Evolutionary conservation across 2,113 vertebrate species (phyloP), one percentile per base, ranked within the genome.

Genomic region (Gila orcuttii): DNA sequence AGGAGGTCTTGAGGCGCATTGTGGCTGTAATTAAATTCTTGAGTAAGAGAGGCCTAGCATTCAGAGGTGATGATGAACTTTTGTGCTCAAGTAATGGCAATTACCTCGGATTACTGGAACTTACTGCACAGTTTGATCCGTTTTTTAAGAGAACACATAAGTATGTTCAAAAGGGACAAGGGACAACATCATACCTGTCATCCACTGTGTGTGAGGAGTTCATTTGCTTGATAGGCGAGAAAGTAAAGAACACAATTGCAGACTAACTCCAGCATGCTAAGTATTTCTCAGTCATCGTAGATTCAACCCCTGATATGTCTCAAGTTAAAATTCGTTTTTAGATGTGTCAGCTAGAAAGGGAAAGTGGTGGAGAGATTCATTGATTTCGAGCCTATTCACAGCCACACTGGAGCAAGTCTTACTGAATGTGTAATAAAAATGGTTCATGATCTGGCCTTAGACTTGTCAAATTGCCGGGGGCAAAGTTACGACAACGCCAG

Each of bases 271-370:
- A 79, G 6, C 60, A 31, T 31, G 31, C 31, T 31, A 84, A 88
- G 42, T 85, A 81, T 88, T 88, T 83, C 7, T 84, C 84, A 79
- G 73, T 86, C 5, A 69, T 79, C 64, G 62, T 85, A 10, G 78
- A 82, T 15, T 88, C 79, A n/a, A 71, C 62, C 3, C 47, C 33
- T 39, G 60, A 81, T 39, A 17, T 71, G 25, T 45, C 25, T 17
- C 66, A 86, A 86, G 36, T 15, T 90, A 12, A 87, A 73, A 5
- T 88, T 88, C 36, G 77, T 87, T n/a, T 86, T 90, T 21, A 47
- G 89, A 78, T 87, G 85, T 87, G 75, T 83, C 12, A 62, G 28
- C 23, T 10, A 55, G n/a, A 28, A 84, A 25, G 71, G 85, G 4
- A 8, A 79, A n/a, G 31, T 74, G n/a, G 52, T 76, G 2, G 68